Base-by-base conservation (phyloP, 2,113 vertebrate genomes). In the Chroicocephalus ridibundus region DNA sequence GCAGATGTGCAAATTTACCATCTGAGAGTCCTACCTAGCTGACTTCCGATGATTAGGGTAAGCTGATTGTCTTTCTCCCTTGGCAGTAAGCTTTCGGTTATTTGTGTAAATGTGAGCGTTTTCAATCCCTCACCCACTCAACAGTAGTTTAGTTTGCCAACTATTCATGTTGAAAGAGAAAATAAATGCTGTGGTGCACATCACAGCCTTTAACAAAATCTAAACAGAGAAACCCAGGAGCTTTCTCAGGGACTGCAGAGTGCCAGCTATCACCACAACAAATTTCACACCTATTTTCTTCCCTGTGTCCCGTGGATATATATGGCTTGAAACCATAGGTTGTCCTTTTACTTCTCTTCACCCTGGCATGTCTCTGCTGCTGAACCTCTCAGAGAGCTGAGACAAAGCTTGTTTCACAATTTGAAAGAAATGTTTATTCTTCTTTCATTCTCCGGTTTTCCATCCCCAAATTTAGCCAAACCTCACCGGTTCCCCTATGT, bases 51-150 rank as follows among this genome's bases (percentile, higher is more conserved):
- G 66, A 93, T 94, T 74, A 79, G 21, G 49, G 16, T 92, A 92
- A 95, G 66, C 71, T 91, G 90, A 94, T 95, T 96, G 84, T 85
- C 93, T 49, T 42, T 51, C 51, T 93, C 49, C 52, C 57, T 49
- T 47, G 85, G 80, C 62, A 81, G 81, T 77, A 36, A 89, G 71
- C 64, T 95, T 92, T 49, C 6, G 3, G n/a, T 75, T 78, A 44
- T 86, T 90, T 88, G 25, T 34, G 72, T 78, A 90, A 88, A 78
- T n/a, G 74, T 27, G 89, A 87, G 36, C 5, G 4, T 42, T 82
- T 75, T 70, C 69, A 72, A n/a, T 93, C 74, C 75, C 80, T 62
- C 18, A 42, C 55, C 51, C 52, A 42, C 65, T 85, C 61, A 22
- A 27, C 38, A 68, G 62, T 14, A 57, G 10, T 66, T 58, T 46